Evolutionary conservation across 2,797 vertebrate species (phyloP).

Genomic region (Coregonus suidteri): DNA sequence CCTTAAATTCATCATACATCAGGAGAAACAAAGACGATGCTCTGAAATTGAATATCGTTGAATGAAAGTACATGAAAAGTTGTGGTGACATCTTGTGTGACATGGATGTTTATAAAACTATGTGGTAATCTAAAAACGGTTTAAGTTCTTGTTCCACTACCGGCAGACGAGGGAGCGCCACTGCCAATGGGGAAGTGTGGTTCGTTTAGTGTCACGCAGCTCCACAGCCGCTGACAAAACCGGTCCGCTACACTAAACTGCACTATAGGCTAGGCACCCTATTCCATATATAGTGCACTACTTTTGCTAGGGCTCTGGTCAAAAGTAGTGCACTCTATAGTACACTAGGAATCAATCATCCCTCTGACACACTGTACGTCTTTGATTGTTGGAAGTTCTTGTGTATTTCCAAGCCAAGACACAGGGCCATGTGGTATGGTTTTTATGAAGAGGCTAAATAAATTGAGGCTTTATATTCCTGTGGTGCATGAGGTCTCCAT

Average conservation of each 20-base stretch:
- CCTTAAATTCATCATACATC: not conserved
- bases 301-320: not conserved
- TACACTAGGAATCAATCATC: constrained; percentile 40
- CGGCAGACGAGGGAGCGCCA: constrained; percentile 40
- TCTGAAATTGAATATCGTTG: constrained; percentile 33
- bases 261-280: not conserved
- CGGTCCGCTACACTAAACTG: constrained; percentile 42
- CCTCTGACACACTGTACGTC: constrained; percentile 47
- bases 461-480: constrained; percentile 64
- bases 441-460: constrained; percentile 70
- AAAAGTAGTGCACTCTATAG: no score
- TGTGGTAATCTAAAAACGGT: constrained; percentile 54
- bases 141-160: constrained; percentile 37
- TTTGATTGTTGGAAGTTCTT: constrained; percentile 68
- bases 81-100: constrained; percentile 57
- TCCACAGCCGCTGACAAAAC: constrained; percentile 37
- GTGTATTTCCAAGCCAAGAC: constrained; percentile 63
- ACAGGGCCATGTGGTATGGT: constrained; percentile 64
- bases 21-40: not conserved
- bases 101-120: constrained; percentile 30
- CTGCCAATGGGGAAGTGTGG: constrained; percentile 33
- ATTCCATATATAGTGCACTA: not conserved
- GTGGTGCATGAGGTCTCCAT: constrained; percentile 27
- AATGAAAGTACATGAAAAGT: constrained; percentile 14
- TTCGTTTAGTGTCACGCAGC: constrained; percentile 16